Percentiles rank a stretch among this genome's conserved stretches.
phyloP scores from a whole-genome alignment of 2,888 invertebrate genomes.

The Agriopis marginaria region DNA sequence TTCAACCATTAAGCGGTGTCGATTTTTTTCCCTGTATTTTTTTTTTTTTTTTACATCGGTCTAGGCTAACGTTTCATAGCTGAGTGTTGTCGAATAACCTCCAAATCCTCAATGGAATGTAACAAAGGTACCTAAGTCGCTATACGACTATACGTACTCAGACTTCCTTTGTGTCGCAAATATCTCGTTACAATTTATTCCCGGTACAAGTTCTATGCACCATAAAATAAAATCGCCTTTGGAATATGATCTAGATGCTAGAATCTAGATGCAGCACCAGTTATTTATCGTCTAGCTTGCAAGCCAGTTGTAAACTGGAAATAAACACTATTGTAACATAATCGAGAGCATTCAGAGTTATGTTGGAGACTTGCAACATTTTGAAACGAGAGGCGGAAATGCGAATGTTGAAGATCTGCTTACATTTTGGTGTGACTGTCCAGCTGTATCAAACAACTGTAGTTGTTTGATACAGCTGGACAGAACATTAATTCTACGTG shows the following conservation, averaged over 20 bases:
- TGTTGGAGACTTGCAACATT: conserved; percentile 2
- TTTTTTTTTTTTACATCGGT: no score
- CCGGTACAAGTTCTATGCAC: conserved; percentile 34
- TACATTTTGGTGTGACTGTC: not conserved
- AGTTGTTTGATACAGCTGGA: not conserved
- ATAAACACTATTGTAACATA: conserved; percentile 33
- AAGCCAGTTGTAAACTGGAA: conserved; percentile 30
- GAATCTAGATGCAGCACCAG: conserved; percentile 25
- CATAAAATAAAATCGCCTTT: conserved; percentile 36
- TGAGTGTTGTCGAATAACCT: not conserved
- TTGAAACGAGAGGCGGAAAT: not conserved
- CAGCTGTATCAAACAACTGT: no score
- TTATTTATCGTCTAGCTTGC: conserved; percentile 32
- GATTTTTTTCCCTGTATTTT: no score
- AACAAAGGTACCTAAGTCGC: not conserved
- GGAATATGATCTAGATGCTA: conserved; percentile 40
- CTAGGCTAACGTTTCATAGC: no score
- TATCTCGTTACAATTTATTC: conserved; percentile 38
- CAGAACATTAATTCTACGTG: not conserved
- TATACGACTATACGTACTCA: no score
- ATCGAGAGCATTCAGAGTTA: conserved; percentile 21
- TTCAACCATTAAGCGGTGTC: no score
- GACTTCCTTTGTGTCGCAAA: conserved; percentile 18
- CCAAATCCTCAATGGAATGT: not conserved
- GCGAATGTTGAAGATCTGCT: not conserved